phyloP scores from a whole-genome alignment of 2,797 vertebrate genomes.

The Pangasius macronema region DNA sequence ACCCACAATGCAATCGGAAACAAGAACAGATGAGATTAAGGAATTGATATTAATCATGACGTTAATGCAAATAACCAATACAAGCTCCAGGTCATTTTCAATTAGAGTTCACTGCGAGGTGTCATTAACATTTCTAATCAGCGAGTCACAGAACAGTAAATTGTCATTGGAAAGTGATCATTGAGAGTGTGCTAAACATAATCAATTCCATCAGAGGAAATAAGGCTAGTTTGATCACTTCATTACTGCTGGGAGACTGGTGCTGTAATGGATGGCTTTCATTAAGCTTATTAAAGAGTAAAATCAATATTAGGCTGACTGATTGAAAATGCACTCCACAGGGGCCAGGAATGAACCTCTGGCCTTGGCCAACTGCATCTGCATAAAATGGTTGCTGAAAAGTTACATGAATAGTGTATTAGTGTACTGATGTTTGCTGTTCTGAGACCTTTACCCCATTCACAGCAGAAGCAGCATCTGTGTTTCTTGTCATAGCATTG shows the following conservation, averaged over 20 bases:
- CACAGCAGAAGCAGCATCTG: background rate
- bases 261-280: conserved; percentile 66
- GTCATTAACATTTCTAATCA: conserved; percentile 59
- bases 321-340: conserved; percentile 51
- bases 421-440: background rate
- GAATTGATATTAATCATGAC: conserved; percentile 18
- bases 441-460: background rate
- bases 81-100: conserved; percentile 20
- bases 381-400: background rate
- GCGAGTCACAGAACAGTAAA: conserved; percentile 45
- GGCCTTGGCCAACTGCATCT: conserved; percentile 27
- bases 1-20: conserved; percentile 30
- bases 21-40: conserved; percentile 36
- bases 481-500: background rate
- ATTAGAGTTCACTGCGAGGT: conserved; percentile 49
- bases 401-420: background rate
- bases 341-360: conserved; percentile 44
- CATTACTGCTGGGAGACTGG: conserved; percentile 62
- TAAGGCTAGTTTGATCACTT: conserved; percentile 62
- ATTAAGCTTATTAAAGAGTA: conserved; percentile 68
- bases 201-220: conserved; percentile 66
- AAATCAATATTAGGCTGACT: conserved; percentile 65
- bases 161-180: conserved; percentile 56
- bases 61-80: background rate
- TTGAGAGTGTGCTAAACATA: conserved; percentile 59